These are phyloP conservation scores for Casuarius casuarius DNA, from an alignment of 2,113 vertebrate species.

Conservation along the genomic window DNA sequence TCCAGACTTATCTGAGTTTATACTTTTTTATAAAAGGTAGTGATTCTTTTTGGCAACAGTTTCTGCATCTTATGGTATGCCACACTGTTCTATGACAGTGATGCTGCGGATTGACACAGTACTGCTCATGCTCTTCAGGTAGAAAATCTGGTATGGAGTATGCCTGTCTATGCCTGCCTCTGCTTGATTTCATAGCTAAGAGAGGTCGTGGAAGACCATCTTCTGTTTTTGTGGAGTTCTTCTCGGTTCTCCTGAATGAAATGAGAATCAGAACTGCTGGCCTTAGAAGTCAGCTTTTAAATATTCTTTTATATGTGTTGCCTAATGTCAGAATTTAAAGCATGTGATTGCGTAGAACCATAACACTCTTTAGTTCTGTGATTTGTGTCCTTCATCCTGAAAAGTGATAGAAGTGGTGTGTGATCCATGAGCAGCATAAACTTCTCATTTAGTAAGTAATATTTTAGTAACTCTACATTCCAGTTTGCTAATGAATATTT, in stretches of 20 bases:
- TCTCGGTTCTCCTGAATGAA: not conserved
- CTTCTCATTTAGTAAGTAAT: not conserved
- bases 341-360: not conserved
- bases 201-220: not conserved
- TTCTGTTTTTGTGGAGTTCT: not conserved
- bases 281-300: not conserved
- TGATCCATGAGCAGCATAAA: not conserved
- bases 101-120: not conserved
- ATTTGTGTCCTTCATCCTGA: not conserved
- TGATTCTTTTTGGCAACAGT: not conserved
- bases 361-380: not conserved
- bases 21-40: not conserved
- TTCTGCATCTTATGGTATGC: not conserved
- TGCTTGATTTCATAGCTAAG: not conserved
- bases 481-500: not conserved
- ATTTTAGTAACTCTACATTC: not conserved
- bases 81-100: not conserved
- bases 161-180: not conserved
- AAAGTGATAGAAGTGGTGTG: not conserved
- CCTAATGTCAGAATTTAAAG: not conserved
- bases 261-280: not conserved
- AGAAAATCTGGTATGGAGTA: not conserved
- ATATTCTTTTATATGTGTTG: not conserved
- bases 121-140: not conserved
- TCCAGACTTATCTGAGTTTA: not conserved